A percentile compares a stretch with the other conserved stretches of the same genome.
Conservation (phyloP, 2,797 vertebrate species). For the Crocidura indochinensis region DNA sequence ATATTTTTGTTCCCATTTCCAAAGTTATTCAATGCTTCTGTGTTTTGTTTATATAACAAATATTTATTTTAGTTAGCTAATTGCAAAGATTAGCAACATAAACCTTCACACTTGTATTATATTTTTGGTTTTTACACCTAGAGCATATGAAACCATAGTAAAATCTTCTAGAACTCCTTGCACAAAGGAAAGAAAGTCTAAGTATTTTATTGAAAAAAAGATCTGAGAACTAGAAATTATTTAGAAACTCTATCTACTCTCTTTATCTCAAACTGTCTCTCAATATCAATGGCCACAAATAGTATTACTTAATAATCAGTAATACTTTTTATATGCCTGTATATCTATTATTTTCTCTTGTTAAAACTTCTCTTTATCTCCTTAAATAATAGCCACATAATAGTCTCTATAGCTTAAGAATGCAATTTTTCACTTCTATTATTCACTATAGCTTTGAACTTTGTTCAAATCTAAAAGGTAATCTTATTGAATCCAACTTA, state of each 20-base stretch:
- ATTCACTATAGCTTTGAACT: neutral
- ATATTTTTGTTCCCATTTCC: conserved; percentile 35
- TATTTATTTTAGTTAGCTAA: conserved; percentile 13
- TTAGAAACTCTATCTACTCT: neutral
- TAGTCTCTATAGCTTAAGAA: neutral
- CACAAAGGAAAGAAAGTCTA: neutral
- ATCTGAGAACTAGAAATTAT: conserved; percentile 5
- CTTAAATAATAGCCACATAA: neutral
- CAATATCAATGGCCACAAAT: neutral
- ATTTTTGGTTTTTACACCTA: conserved; percentile 35
- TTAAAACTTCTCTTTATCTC: conserved; percentile 12
- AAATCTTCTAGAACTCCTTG: neutral
- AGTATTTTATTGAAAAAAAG: neutral
- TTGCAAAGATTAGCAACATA: neutral
- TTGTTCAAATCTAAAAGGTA: conserved; percentile 50
- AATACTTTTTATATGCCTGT: neutral
- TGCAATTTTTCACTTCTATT: conserved; percentile 36
- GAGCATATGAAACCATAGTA: conserved; percentile 13
- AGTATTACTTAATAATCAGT: neutral
- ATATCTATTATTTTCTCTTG: neutral
- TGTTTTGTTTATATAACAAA: conserved; percentile 38
- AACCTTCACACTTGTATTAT: neutral
- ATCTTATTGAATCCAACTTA: conserved; percentile 4
- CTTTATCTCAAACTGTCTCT: neutral
- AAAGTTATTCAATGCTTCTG: neutral